These are phyloP conservation scores for Syrrhaptes paradoxus DNA, from an alignment of 2,113 vertebrate genomes.

Conservation along the genomic window DNA sequence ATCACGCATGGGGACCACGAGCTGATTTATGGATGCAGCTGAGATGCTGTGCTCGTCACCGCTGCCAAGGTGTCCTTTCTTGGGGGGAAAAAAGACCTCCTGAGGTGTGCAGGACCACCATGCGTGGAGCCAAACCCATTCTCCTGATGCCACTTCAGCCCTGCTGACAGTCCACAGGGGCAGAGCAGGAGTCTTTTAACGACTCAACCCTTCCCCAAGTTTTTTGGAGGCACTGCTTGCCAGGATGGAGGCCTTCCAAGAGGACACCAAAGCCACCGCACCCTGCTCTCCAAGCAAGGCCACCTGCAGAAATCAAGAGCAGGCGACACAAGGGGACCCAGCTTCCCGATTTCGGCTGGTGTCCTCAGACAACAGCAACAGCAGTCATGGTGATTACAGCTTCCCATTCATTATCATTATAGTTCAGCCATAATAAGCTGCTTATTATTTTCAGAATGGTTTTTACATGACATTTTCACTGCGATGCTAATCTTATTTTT, in stretches of 20 bases:
- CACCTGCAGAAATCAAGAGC: neutral
- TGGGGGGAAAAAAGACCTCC: neutral
- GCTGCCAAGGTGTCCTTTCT: neutral
- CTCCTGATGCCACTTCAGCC: neutral
- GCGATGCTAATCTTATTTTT: neutral
- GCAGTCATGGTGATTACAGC: neutral
- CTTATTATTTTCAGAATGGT: neutral
- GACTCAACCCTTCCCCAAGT: rapidly evolving
- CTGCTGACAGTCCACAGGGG: neutral
- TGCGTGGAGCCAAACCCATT: neutral
- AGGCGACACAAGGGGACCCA: neutral
- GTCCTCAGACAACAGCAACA: neutral
- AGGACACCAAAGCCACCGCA: neutral
- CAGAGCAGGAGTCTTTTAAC: neutral
- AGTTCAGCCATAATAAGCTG: neutral
- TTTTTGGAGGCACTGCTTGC: neutral
- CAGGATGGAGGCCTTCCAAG: neutral
- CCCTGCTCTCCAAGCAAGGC: neutral
- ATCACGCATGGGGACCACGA: neutral
- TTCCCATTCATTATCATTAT: neutral
- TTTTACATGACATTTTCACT: neutral
- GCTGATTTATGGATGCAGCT: neutral
- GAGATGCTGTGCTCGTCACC: neutral
- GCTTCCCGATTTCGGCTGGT: neutral
- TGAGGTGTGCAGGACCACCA: neutral